phyloP scores from a whole-genome alignment of 2,888 invertebrate species.

The Napeogenes sylphis region DNA sequence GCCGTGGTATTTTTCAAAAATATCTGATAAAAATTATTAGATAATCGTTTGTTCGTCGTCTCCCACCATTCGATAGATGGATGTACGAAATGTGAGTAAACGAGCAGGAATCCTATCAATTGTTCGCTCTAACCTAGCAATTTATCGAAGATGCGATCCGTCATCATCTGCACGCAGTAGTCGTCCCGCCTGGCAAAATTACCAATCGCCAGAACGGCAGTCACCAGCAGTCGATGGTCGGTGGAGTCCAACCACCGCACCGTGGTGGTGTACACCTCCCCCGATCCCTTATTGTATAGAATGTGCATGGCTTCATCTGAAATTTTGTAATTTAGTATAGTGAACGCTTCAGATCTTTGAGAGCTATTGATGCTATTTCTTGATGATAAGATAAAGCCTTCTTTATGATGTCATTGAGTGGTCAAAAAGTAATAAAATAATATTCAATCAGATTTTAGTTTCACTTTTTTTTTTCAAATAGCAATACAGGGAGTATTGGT shows the following conservation, averaged over 20 bases:
- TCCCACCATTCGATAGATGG: too few relatives aligned
- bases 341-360: too few relatives aligned
- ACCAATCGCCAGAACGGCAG: constrained; percentile 90
- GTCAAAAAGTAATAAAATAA: too few relatives aligned
- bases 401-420: too few relatives aligned
- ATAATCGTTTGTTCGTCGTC: too few relatives aligned
- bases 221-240: constrained; percentile 86
- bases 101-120: too few relatives aligned
- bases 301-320: constrained; percentile 91
- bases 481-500: too few relatives aligned
- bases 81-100: too few relatives aligned
- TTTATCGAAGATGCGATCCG: constrained; percentile 85
- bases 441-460: too few relatives aligned
- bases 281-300: constrained; percentile 86
- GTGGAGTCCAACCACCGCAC: constrained; percentile 86
- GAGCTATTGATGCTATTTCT: too few relatives aligned
- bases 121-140: constrained; percentile 72
- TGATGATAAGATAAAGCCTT: too few relatives aligned
- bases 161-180: constrained; percentile 90
- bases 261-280: constrained; percentile 83
- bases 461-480: too few relatives aligned
- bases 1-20: constrained; percentile 57
- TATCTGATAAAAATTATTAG: constrained; percentile 42
- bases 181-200: constrained; percentile 93
- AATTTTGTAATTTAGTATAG: constrained; percentile 22